Base-by-base conservation (phyloP, 2,113 vertebrate species). In the Anoura caudifer region DNA sequence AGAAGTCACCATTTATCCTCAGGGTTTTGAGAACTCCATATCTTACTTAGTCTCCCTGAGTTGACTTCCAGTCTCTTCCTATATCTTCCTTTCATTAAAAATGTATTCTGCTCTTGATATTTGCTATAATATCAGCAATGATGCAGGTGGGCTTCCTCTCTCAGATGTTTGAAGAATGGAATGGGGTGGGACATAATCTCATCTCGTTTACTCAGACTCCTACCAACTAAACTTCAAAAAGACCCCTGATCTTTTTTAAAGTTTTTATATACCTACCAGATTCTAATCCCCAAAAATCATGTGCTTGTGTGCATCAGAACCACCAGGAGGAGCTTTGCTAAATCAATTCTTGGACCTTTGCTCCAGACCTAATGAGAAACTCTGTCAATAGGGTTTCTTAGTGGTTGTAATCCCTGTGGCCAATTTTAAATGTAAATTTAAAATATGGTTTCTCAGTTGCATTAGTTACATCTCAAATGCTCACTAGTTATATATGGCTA, bases 261-360 rank as follows among this genome's bases (percentile, higher is more conserved):
- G 36, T 7, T 72, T 84, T 41, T 73, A 43, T 52, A 50, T 6
- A 63, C 24, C 84, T 61, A 47, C 52, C 20, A 82, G 61, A 28
- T 91, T 69, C 50, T 45, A 95, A 96, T 45, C 41, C 13, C 17
- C 16, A 22, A 84, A 82, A 84, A 52, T 63, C 6, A 19, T 61
- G 50, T 87, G 52, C n/a, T 67, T 17, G 16, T 89, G 50, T 56
- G 45, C 63, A 65, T 65, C 69, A 83, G 41, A 89, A 36, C 54
- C 92, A 90, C 87, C 77, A 95, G 80, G 50, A 73, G 87, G 90
- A 79, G 80, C 84, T 86, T 61, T 56, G 41, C 87, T 84, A 79
- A 80, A 72, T 56, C 13, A 75, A 0, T 91, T 85, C 22, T 75
- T 89, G 54, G 70, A 76, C 45, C 24, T 80, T 80, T 22, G 33